Evolutionary conservation across 2,113 vertebrate genomes (phyloP), one percentile per base, ranked within the genome.

Genomic region (Antidorcas marsupialis): DNA sequence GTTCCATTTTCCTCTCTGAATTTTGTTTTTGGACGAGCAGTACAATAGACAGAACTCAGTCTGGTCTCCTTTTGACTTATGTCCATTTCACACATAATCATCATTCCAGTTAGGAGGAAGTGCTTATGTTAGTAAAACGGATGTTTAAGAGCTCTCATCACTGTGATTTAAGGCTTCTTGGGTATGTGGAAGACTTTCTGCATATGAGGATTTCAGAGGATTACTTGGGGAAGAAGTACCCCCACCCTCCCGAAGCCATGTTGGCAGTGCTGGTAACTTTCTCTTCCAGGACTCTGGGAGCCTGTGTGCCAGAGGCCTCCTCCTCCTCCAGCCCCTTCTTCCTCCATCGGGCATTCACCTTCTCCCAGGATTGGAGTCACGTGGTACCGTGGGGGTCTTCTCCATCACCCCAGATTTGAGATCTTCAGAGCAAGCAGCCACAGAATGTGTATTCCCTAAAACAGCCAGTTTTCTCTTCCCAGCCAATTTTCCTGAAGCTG

Each of bases 1-100:
- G 23, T 47, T 59, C 25, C 17, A 6, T 47, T 91, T 91, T 88
- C 78, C 52, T 96, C 82, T 60, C n/a, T 47, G 33, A 82, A 71
- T 92, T 87, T 93, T 74, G 74, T 82, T 64, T 64, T 83, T 36
- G 52, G 19, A 81, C 27, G 10, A 96, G 6, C 27, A n/a, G 15
- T 23, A 78, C 30, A 43, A 1, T 30, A 25, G 67, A 3, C 36
- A 47, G 90, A 62, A 36, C 50, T 83, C 53, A n/a, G 27, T 86
- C 27, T 87, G 25, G 8, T 83, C 83, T 53, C 15, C 84, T 79
- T 94, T 81, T 71, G 82, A 39, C 43, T 87, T 60, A 11, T 14
- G 36, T 25, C 43, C 5, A 8, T 47, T 27, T 55, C 79, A 21
- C 39, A 27, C 52, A 8, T 33, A 71, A 64, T 86, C 57, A 53